Evolutionary conservation across 2,797 vertebrate genomes (phyloP).

Genomic region (Sebastes alutus): DNA sequence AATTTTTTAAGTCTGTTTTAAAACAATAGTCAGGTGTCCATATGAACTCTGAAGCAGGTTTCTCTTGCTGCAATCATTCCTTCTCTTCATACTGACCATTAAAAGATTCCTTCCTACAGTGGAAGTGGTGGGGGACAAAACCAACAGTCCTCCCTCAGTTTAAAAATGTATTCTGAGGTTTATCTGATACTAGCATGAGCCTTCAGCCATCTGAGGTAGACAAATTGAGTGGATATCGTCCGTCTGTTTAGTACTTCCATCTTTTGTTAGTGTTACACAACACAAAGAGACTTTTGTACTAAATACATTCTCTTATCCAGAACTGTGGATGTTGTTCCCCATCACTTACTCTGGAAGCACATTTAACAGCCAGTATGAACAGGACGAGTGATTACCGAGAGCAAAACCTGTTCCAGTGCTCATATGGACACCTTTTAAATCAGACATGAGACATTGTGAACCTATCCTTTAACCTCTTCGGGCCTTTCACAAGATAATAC

Average conservation of each 20-base stretch:
- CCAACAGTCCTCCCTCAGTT: neutral
- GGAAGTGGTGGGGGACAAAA: neutral
- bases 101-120: neutral
- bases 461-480: neutral
- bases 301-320: neutral
- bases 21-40: neutral
- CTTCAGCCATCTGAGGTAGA: neutral
- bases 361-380: neutral
- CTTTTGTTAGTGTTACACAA: neutral
- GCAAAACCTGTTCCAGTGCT: no score
- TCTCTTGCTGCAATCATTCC: neutral
- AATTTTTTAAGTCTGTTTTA: neutral
- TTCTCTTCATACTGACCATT: neutral
- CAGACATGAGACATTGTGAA: neutral
- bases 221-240: neutral
- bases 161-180: no score
- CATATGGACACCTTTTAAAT: neutral
- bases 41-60: neutral
- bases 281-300: neutral
- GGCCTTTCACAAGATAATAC: neutral
- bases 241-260: neutral
- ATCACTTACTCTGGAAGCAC: neutral
- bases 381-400: neutral
- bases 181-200: neutral
- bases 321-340: neutral